A percentile compares a stretch with the other conserved stretches of the same genome.
phyloP scores from a whole-genome alignment of 2,888 invertebrate species.

The Ormyrus nitidulus region DNA sequence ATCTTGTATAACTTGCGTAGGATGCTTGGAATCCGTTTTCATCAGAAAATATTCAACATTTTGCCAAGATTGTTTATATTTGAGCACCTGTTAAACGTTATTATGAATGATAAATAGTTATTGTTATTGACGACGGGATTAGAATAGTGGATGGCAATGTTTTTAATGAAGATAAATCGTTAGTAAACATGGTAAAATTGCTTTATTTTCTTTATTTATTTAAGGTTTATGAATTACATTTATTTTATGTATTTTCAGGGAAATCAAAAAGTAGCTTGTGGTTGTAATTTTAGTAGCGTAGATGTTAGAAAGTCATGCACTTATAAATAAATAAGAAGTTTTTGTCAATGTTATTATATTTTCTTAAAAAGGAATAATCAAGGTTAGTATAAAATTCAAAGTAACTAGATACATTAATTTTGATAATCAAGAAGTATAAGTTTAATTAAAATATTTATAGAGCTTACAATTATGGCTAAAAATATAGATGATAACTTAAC shows the following conservation, averaged over 20 bases:
- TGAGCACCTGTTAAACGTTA: too few relatives aligned
- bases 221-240: neutral
- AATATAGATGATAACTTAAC: conserved; percentile 49
- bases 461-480: conserved; percentile 46
- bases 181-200: neutral
- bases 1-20: neutral
- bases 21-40: neutral
- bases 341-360: neutral
- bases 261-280: conserved; percentile 3
- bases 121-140: too few relatives aligned
- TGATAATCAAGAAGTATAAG: neutral
- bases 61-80: neutral
- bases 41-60: neutral
- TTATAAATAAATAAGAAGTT: neutral
- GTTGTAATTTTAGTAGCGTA: neutral
- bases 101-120: too few relatives aligned
- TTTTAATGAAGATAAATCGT: neutral
- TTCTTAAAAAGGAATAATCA: conserved; percentile 1
- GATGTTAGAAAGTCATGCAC: neutral
- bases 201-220: neutral
- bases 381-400: conserved; percentile 14
- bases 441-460: conserved; percentile 9
- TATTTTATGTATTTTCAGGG: conserved; percentile 1
- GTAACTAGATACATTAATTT: neutral
- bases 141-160: too few relatives aligned